Base-by-base conservation (phyloP, 2,797 vertebrate species). In the Betta splendens region DNA sequence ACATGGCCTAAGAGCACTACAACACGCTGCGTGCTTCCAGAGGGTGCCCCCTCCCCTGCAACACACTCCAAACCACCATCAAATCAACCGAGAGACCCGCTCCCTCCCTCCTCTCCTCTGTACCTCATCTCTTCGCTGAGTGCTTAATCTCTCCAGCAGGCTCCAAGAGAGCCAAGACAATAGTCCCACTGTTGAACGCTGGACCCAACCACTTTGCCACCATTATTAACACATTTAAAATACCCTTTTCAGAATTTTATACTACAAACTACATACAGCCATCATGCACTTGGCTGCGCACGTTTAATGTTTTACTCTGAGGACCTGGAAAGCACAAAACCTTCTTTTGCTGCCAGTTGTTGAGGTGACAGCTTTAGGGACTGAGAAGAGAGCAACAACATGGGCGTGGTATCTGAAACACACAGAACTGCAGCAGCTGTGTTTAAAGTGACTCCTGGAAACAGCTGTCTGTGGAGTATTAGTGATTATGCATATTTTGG, bases 141-240 rank as follows among this genome's bases (percentile, higher is more conserved):
- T 85, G 82, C 83, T 86, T 91, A 88, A 89, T 88, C 85, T 88
- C 82, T 89, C 84, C 81, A 89, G 80, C 86, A 90, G 86, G 76
- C 82, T 87, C 79, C 78, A 80, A 75, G 77, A 79, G 81, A 80
- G 73, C 84, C 81, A 86, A 89, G 84, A 92, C 91, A 93, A 93
- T 90, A 87, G 90, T 84, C 85, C 86, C 86, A 81, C 80, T 92
- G 91, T 92, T 92, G 83, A 67, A 46, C 79, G 73, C 68, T 69
- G 79, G 80, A 81, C 81, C 69, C 75, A 71, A 75, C 72, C 70
- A 78, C 85, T 89, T 89, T 86, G 76, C 82, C 79, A 86, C 81
- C 79, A 84, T 86, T 89, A 89, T 91, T 91, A 90, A 91, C 89
- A 90, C 80, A 81, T 87, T 90, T 85, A 77, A 88, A 88, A 88